Conservation (phyloP, 37 sponge, comb jelly and placozoan genomes). For the Haliclona indistincta region DNA sequence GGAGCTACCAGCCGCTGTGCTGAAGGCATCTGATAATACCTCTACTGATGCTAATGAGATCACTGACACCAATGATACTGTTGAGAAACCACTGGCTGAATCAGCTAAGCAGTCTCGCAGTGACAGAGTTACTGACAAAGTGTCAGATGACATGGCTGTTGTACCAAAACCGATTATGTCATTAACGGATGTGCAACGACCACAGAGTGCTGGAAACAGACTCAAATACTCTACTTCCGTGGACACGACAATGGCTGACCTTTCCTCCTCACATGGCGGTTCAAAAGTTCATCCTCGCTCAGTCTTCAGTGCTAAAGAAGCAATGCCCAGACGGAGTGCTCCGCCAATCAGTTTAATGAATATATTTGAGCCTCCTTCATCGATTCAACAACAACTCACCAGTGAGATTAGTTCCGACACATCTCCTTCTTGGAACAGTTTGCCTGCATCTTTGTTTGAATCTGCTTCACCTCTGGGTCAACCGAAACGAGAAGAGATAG, state of each 20-base stretch:
- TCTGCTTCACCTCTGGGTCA: neutral
- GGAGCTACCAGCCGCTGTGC: conserved; percentile 5
- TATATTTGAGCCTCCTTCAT: conserved; percentile 1
- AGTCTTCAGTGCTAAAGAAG: neutral
- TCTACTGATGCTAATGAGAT: neutral
- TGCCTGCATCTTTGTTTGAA: neutral
- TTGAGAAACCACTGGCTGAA: neutral
- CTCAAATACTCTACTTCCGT: neutral
- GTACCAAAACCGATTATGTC: too few relatives aligned
- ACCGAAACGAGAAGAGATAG: neutral
- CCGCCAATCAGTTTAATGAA: neutral
- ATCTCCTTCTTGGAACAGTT: too few relatives aligned
- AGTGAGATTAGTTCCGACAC: neutral
- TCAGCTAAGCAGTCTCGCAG: too few relatives aligned
- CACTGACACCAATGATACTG: neutral
- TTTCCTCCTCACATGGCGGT: neutral
- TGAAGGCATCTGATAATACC: neutral
- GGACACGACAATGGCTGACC: neutral
- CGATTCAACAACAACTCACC: neutral
- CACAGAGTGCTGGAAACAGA: neutral
- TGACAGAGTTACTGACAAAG: too few relatives aligned
- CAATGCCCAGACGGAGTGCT: neutral
- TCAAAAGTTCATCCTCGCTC: neutral
- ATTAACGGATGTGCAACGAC: too few relatives aligned
- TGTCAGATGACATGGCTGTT: too few relatives aligned